A percentile compares a stretch with the other conserved stretches of the same genome.
These are phyloP conservation scores for Melanogrammus aeglefinus DNA, from an alignment of 2,797 vertebrate genomes.

Conservation along the genomic window DNA sequence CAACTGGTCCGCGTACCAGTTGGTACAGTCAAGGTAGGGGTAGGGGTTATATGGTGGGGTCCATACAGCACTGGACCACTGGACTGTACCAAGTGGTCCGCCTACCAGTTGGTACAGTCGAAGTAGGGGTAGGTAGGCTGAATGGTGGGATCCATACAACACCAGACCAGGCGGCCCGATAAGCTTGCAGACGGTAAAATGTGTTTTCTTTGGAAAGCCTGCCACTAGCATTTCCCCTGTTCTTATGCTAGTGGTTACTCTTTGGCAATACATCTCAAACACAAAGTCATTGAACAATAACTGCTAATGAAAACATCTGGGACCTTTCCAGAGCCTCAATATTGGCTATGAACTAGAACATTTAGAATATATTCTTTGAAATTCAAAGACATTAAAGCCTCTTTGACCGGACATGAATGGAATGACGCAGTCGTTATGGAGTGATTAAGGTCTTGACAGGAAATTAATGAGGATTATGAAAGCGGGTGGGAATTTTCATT, in stretches of 20 bases:
- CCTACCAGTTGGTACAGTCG: background rate
- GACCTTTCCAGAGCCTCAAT: background rate
- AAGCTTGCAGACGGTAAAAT: background rate
- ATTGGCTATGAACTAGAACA: slow-evolving; percentile 28
- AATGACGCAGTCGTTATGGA: slow-evolving; percentile 52
- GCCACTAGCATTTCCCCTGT: background rate
- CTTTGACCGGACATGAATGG: slow-evolving; percentile 28
- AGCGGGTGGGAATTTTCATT: slow-evolving; percentile 56
- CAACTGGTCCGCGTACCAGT: too few species aligned
- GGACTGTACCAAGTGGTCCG: too few species aligned
- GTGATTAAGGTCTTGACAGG: slow-evolving; percentile 65
- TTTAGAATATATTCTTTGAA: slow-evolving; percentile 11
- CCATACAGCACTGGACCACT: background rate
- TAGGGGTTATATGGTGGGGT: too few species aligned
- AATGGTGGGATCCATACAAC: background rate
- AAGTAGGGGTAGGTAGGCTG: background rate
- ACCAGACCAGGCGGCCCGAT: background rate
- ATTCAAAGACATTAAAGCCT: slow-evolving; percentile 10
- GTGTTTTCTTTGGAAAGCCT: background rate
- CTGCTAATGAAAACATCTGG: background rate
- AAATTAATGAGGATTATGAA: slow-evolving; percentile 65
- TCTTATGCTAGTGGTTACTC: background rate
- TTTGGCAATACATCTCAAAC: background rate
- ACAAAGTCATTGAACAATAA: background rate
- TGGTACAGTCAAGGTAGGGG: background rate